phyloP scores from a whole-genome alignment of 2,113 vertebrate species.

The Cephalopterus ornatus region DNA sequence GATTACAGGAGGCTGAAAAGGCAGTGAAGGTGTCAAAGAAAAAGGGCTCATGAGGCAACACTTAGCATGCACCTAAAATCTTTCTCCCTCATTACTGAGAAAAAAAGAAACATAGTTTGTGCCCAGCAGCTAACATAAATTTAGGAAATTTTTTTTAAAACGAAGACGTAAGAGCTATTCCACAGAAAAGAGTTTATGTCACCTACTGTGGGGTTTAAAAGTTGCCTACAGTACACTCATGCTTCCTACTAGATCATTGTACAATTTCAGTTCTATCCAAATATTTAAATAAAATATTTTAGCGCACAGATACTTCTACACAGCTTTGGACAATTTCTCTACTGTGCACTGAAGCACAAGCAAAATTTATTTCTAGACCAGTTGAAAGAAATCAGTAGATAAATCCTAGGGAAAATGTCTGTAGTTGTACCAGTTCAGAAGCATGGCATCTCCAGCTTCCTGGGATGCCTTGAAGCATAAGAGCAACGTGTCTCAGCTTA shows the following conservation, averaged over 20 bases:
- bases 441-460: constrained; percentile 13
- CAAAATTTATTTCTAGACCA: background rate
- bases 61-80: background rate
- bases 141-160: background rate
- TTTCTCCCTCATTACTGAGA: background rate
- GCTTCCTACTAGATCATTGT: background rate
- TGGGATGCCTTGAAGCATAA: constrained; percentile 56
- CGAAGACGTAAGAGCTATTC: background rate
- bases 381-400: background rate
- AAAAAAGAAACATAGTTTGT: background rate
- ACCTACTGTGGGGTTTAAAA: background rate
- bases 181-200: background rate
- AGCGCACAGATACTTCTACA: background rate
- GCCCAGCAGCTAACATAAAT: background rate
- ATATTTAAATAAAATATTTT: background rate
- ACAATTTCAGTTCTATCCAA: background rate
- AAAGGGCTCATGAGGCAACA: background rate
- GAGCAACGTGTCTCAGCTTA: constrained; percentile 38
- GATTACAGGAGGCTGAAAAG: background rate
- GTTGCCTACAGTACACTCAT: background rate
- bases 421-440: constrained; percentile 23
- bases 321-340: constrained; percentile 15
- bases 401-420: constrained; percentile 38
- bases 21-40: background rate
- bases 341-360: background rate